These are phyloP conservation scores for Flexamia atlantica DNA, from an alignment of 2,888 invertebrate species.

Conservation along the genomic window DNA sequence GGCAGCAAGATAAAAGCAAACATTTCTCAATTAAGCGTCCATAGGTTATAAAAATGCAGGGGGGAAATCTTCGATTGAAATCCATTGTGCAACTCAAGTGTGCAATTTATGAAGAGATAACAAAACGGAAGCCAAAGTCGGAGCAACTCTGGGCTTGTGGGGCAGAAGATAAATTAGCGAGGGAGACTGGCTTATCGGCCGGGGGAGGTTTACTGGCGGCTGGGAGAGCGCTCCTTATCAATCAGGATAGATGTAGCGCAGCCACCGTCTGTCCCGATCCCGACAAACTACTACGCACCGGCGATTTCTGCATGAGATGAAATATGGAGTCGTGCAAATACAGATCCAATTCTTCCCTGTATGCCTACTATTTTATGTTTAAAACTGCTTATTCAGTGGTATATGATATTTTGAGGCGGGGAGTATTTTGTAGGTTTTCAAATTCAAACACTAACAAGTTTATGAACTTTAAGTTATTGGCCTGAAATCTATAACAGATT, in stretches of 20 bases:
- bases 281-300: no score
- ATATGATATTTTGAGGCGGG: no score
- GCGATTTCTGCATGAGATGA: neutral
- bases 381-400: no score
- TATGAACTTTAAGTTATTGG: neutral
- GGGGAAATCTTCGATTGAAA: neutral
- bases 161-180: slow-evolving; percentile 15
- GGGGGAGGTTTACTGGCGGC: slow-evolving; percentile 21
- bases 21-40: no score
- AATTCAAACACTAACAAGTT: no score
- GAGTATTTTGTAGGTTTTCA: no score
- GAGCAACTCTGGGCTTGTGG: slow-evolving; percentile 16
- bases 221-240: slow-evolving; percentile 33
- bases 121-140: slow-evolving; percentile 1
- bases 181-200: slow-evolving; percentile 24
- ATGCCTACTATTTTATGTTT: no score
- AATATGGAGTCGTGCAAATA: no score
- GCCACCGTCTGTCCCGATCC: neutral
- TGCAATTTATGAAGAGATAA: slow-evolving; percentile 19
- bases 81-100: neutral
- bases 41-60: no score
- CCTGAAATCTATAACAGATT: neutral
- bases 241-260: neutral
- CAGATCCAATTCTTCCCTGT: no score
- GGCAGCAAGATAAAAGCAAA: no score